phyloP scores from a whole-genome alignment of 2,888 invertebrate genomes.

The Archaeoteleia sp. region DNA sequence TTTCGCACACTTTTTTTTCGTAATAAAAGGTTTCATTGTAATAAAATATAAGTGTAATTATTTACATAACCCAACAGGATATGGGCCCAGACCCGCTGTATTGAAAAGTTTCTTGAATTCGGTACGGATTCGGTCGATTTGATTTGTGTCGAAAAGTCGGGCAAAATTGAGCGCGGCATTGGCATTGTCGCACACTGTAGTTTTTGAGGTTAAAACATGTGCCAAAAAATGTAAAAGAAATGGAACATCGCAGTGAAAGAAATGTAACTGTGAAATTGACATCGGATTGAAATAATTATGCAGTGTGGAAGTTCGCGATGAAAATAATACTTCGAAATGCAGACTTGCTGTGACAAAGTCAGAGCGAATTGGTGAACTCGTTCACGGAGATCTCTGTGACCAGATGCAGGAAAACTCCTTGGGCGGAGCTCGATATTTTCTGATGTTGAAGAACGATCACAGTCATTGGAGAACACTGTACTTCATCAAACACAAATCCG shows the following conservation, averaged over 20 bases:
- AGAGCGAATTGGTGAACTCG: constrained; percentile 35
- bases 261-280: no score
- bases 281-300: no score
- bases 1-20: no score
- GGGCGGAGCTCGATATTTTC: constrained; percentile 34
- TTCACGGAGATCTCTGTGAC: constrained; percentile 52
- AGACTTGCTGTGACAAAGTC: constrained; percentile 27
- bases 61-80: constrained; percentile 3
- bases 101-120: constrained; percentile 4
- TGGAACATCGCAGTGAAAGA: no score
- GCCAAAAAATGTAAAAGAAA: no score
- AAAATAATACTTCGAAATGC: no score
- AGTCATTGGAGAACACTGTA: constrained; percentile 24
- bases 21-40: no score
- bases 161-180: not conserved
- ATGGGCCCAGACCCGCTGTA: constrained; percentile 10
- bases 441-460: constrained; percentile 40
- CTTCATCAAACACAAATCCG: constrained; percentile 36
- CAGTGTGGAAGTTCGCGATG: no score
- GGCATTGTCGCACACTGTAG: no score
- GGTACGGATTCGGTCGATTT: no score
- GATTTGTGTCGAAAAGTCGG: not conserved
- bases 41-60: no score
- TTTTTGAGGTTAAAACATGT: no score
- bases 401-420: constrained; percentile 37